These are phyloP conservation scores for Macroglossus sobrinus DNA, from an alignment of 2,113 vertebrate genomes.

Conservation along the genomic window DNA sequence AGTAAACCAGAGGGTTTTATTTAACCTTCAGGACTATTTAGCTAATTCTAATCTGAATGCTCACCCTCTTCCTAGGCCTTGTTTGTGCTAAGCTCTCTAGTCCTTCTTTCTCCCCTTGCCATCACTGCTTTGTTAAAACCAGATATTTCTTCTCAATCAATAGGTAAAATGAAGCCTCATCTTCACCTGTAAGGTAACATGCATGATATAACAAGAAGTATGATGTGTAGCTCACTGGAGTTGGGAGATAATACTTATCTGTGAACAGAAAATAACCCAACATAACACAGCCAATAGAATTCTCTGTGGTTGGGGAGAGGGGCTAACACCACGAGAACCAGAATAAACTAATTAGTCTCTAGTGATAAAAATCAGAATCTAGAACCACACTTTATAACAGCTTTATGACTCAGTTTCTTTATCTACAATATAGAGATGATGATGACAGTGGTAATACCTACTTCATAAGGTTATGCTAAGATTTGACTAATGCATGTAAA, in stretches of 20 bases:
- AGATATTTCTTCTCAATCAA: not conserved
- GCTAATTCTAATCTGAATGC: not conserved
- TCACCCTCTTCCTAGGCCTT: not conserved
- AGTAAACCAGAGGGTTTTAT: not conserved
- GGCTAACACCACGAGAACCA: not conserved
- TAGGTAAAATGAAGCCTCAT: not conserved
- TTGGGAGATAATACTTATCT: not conserved
- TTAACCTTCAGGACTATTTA: not conserved
- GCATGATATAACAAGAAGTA: fast-evolving
- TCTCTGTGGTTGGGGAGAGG: not conserved
- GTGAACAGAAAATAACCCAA: not conserved
- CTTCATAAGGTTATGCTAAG: not conserved
- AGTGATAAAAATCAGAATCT: not conserved
- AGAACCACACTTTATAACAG: not conserved
- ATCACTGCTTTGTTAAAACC: not conserved
- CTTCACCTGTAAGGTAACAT: not conserved
- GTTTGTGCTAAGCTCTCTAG: fast-evolving
- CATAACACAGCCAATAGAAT: not conserved
- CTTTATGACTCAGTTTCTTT: not conserved
- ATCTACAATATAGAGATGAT: not conserved
- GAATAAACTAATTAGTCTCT: too few species aligned
- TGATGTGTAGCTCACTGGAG: not conserved
- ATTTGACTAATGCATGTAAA: not conserved
- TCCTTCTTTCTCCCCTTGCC: not conserved
- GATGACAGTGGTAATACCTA: not conserved